These are phyloP conservation scores for Hirudo medicinalis DNA, from an alignment of 1,140 invertebrate genomes.

Conservation along the genomic window DNA sequence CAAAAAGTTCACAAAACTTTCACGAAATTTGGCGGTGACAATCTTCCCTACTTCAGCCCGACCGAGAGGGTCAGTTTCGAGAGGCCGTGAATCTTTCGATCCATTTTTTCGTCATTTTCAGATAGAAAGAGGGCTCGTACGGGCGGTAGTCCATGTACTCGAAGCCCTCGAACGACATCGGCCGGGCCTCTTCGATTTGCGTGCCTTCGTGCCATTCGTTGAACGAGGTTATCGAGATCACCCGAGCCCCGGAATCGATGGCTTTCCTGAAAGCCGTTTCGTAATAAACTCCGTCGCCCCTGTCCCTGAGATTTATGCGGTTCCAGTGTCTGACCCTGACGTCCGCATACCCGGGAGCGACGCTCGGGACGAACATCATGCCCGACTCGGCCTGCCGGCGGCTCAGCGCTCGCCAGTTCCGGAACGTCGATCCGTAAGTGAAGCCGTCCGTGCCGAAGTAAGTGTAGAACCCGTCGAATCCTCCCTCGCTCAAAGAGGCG, in stretches of 20 bases:
- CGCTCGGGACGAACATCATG: conserved; percentile 43
- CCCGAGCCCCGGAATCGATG: conserved; percentile 29
- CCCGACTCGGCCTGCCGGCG: conserved; percentile 33
- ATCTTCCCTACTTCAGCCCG: too few relatives aligned
- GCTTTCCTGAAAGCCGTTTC: conserved; percentile 36
- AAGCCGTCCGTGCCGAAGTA: conserved; percentile 46
- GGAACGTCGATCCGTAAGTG: conserved; percentile 40
- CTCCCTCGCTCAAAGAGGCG: conserved; percentile 27
- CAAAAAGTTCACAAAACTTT: too few relatives aligned
- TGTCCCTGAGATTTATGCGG: conserved; percentile 33
- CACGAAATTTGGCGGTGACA: too few relatives aligned
- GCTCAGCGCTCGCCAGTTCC: conserved; percentile 39
- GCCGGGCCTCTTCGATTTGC: conserved; percentile 44
- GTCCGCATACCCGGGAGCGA: conserved; percentile 46
- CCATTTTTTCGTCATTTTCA: conserved; percentile 31
- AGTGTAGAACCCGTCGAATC: conserved; percentile 47
- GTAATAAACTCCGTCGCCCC: conserved; percentile 43
- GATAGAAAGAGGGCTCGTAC: conserved; percentile 33
- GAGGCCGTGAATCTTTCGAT: neutral
- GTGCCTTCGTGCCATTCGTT: conserved; percentile 49
- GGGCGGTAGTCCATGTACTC: conserved; percentile 36
- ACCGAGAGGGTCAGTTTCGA: too few relatives aligned
- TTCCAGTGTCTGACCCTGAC: conserved; percentile 45
- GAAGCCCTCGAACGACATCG: conserved; percentile 29
- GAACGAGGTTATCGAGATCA: conserved; percentile 45